Evolutionary conservation across 1,140 invertebrate species (phyloP).

Genomic region (Cydia pomonella): DNA sequence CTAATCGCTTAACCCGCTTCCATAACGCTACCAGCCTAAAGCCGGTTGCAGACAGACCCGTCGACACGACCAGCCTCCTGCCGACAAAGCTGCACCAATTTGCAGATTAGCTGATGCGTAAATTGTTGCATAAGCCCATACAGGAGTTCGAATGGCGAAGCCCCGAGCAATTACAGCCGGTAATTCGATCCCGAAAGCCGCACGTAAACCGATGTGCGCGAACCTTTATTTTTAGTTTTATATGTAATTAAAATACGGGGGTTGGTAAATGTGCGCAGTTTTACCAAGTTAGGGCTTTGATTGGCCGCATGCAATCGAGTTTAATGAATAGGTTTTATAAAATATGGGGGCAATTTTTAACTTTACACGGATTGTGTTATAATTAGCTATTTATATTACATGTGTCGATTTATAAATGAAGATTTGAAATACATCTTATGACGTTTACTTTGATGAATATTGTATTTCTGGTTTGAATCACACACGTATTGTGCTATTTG

Average conservation of each 20-base stretch:
- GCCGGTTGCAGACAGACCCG: slow-evolving; percentile 51
- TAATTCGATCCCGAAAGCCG: slow-evolving; percentile 56
- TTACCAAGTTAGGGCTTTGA: not conserved
- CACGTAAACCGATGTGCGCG: slow-evolving; percentile 44
- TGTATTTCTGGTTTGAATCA: too few relatives aligned
- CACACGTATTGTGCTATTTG: too few relatives aligned
- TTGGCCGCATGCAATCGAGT: slow-evolving; percentile 10
- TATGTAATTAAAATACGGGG: slow-evolving; percentile 20
- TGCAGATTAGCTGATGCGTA: slow-evolving; percentile 76
- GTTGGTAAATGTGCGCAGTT: not conserved
- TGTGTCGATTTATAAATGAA: too few relatives aligned
- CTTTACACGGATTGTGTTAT: not conserved
- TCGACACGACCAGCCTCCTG: slow-evolving; percentile 41
- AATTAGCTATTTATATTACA: not conserved
- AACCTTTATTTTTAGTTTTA: slow-evolving; percentile 40
- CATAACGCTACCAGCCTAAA: slow-evolving; percentile 36
- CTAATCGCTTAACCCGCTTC: slow-evolving; percentile 2
- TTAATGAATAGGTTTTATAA: slow-evolving; percentile 34
- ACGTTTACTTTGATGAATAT: too few relatives aligned
- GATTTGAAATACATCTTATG: not conserved
- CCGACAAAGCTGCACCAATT: slow-evolving; percentile 75
- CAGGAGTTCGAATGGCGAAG: slow-evolving; percentile 49
- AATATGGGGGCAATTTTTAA: slow-evolving; percentile 37
- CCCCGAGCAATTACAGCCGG: slow-evolving; percentile 59
- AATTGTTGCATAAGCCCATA: slow-evolving; percentile 72